Evolutionary conservation across 1,140 invertebrate species (phyloP).

Genomic region (Trachymyrmex cornetzi): DNA sequence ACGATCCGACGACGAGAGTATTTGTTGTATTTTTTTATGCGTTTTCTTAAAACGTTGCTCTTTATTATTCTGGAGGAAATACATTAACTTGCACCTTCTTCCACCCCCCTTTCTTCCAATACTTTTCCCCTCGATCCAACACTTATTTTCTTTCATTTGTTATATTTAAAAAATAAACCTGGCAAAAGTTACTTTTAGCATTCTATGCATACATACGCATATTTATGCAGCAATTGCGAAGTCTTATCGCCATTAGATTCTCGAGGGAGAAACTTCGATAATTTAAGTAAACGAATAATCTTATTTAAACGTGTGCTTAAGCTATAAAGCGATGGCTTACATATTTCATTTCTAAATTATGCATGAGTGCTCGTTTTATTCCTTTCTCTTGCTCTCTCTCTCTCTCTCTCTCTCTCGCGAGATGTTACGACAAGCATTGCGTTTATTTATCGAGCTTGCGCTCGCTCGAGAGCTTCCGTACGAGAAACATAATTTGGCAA

Average conservation of each 20-base stretch:
- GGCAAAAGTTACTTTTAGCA: not conserved
- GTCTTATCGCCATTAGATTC: slow-evolving; percentile 30
- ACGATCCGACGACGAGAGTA: slow-evolving; percentile 17
- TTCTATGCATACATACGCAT: slow-evolving; percentile 8
- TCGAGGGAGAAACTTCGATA: not conserved
- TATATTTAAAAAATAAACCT: not conserved
- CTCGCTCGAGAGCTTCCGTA: not conserved
- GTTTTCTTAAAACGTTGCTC: slow-evolving; percentile 27
- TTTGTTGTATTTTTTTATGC: slow-evolving; percentile 41
- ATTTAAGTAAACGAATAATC: slow-evolving; percentile 38
- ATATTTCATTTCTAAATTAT: slow-evolving; percentile 47
- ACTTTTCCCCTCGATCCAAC: not conserved
- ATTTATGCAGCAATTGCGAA: not conserved
- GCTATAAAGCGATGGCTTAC: slow-evolving; percentile 35
- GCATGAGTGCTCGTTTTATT: slow-evolving; percentile 39
- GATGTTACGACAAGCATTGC: slow-evolving; percentile 38
- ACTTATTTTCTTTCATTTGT: not conserved
- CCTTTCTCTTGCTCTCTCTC: not conserved
- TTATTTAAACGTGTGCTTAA: slow-evolving; percentile 14
- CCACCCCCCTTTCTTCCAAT: not conserved
- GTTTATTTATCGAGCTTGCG: slow-evolving; percentile 34
- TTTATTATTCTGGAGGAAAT: slow-evolving; percentile 18
- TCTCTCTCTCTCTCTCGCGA: not conserved
- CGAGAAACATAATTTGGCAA: slow-evolving; percentile 54
- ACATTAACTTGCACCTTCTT: slow-evolving; percentile 4